Conservation (phyloP, 2,113 vertebrate species). For the Ondatra zibethicus region DNA sequence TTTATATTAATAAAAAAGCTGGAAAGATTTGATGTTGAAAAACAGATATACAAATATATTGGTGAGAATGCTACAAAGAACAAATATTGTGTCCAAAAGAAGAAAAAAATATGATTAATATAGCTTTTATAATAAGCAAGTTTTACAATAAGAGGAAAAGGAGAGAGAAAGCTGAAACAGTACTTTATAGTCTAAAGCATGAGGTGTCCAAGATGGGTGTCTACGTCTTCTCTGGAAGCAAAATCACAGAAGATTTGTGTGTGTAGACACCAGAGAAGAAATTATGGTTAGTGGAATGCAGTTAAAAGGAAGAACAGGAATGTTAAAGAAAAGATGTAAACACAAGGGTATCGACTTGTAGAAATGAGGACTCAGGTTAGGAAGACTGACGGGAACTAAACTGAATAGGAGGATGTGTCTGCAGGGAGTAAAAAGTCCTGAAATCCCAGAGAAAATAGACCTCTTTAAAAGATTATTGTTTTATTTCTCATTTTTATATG, state of each 20-base stretch:
- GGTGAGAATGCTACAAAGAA: not conserved
- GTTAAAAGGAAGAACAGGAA: not conserved
- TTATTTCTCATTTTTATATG: not conserved
- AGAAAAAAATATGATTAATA: not conserved
- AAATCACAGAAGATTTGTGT: not conserved
- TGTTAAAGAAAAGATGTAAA: not conserved
- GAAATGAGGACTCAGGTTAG: accelerated
- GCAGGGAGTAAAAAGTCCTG: accelerated
- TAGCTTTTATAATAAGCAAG: not conserved
- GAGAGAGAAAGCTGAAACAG: not conserved
- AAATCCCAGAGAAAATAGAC: not conserved
- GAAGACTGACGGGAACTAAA: not conserved
- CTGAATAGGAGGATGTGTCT: accelerated
- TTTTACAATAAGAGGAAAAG: not conserved
- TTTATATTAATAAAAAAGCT: not conserved
- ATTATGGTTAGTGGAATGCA: accelerated
- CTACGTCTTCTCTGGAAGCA: too few relatives aligned
- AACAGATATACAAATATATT: not conserved
- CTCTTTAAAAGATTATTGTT: not conserved
- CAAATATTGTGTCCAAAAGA: not conserved
- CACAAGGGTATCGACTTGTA: accelerated
- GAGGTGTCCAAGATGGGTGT: accelerated
- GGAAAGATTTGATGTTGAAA: not conserved
- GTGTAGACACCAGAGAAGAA: not conserved
- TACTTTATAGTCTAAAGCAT: not conserved